These are phyloP conservation scores for Saturnia japonica DNA, from an alignment of 2,888 invertebrate genomes.

Conservation along the genomic window DNA sequence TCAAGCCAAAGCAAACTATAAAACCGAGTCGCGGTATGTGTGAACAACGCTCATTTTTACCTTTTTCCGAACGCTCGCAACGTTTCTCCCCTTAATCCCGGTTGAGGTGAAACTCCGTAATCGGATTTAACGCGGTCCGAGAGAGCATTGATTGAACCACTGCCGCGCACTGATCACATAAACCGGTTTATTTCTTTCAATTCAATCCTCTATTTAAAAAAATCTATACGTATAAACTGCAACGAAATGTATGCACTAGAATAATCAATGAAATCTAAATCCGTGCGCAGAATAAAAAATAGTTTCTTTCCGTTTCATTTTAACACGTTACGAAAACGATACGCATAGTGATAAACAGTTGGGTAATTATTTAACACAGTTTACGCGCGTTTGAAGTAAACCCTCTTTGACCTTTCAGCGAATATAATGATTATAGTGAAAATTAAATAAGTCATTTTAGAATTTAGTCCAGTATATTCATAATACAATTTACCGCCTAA, in stretches of 20 bases:
- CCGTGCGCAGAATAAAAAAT: neutral
- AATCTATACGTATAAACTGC: neutral
- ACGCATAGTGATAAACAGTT: no score
- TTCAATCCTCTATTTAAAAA: neutral
- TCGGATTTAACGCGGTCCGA: constrained; percentile 45
- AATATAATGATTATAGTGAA: no score
- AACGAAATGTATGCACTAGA: neutral
- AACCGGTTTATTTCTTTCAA: constrained; percentile 20
- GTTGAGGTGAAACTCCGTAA: constrained; percentile 43
- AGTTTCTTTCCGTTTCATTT: no score
- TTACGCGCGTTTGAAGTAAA: no score
- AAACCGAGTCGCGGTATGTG: neutral
- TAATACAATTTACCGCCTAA: no score
- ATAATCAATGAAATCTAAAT: neutral
- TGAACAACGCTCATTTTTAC: neutral
- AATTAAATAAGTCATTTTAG: no score
- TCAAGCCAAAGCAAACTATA: neutral
- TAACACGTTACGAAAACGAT: no score
- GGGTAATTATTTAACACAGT: no score
- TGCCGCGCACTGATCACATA: constrained; percentile 27
- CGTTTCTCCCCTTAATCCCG: constrained; percentile 33
- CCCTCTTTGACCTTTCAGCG: no score
- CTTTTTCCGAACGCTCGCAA: neutral
- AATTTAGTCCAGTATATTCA: no score
- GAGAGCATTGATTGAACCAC: constrained; percentile 27